A percentile compares a stretch with the other conserved stretches of the same genome.
Conservation (phyloP, 1,140 invertebrate genomes). For the Vollenhovia emeryi region DNA sequence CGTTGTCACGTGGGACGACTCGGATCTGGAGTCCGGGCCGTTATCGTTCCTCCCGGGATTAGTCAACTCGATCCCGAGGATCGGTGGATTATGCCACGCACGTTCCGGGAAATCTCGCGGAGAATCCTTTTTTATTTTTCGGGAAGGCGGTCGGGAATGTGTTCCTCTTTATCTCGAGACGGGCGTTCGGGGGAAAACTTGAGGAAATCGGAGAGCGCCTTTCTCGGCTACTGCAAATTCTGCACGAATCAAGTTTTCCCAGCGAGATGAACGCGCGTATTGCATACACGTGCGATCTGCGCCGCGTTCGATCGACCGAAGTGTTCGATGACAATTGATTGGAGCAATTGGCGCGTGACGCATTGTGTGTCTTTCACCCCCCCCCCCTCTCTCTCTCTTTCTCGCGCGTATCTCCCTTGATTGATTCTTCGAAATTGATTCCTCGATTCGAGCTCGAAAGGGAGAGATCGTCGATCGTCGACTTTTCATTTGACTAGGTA, state of each 20-base stretch:
- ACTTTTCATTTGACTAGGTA: background rate
- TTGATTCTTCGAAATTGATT: constrained; percentile 28
- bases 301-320: constrained; percentile 11
- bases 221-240: background rate
- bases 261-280: background rate
- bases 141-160: background rate
- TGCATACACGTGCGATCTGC: background rate
- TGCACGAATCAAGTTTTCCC: constrained; percentile 4
- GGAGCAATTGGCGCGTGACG: constrained; percentile 49
- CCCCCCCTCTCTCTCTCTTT: background rate
- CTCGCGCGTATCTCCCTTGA: background rate
- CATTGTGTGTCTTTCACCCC: background rate
- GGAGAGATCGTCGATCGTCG: background rate
- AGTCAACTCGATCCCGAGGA: background rate
- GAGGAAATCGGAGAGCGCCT: background rate
- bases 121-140: background rate
- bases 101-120: background rate
- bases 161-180: background rate
- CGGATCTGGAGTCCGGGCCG: background rate
- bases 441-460: background rate
- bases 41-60: background rate
- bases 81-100: background rate
- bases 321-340: constrained; percentile 45
- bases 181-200: background rate
- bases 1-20: background rate